Base-by-base conservation (phyloP, 2,888 invertebrate species). In the Stomorhina lunata region DNA sequence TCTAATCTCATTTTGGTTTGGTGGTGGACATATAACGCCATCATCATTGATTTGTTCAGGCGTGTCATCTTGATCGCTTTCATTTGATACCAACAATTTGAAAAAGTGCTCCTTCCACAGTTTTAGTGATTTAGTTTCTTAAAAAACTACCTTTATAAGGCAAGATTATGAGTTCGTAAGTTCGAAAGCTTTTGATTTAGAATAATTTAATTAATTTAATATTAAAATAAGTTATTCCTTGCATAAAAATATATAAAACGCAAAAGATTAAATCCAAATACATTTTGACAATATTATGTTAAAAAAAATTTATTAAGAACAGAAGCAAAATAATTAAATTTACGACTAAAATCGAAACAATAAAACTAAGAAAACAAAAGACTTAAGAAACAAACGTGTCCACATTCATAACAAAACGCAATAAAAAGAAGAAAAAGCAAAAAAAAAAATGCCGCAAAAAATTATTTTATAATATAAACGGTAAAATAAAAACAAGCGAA, bases 361-460 rank as follows among this genome's bases (percentile, higher is more conserved):
- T 1, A 43, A 55, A 29, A 17, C 17, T 65, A 45, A 66, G 29
- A 5, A 66, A 75, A 57, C 59, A 76, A 76, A 77, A 77, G 77
- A 77, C 69, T 69, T 63, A 53, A 77, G 77, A 77, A n/a, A 63
- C 53, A 55, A 77, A 77, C 69, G 61, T 77, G 77, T 43, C 77
- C 69, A 77, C 69, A 32, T 61, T 17, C 17, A 29, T 61, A 40
- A 15, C 10, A 34, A 25, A 50, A 29, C 12, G 2, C 27, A 34
- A 59, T 20, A 15, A 22, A 45, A 55, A n/a, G 5, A 29, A 43
- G n/a, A 48, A 25, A 45, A 48, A 37, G 1, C n/a, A 10, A 25
- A 73, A 73, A 25, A 40, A 71, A 9, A 45, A 76, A 22, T 27
- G 27, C 37, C 34, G 65, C 77, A 25, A 25, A 53, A 25, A 69